A percentile compares a stretch with the other conserved stretches of the same genome.
Conservation (phyloP, 1,140 invertebrate genomes). For the Zaprionus africanus region DNA sequence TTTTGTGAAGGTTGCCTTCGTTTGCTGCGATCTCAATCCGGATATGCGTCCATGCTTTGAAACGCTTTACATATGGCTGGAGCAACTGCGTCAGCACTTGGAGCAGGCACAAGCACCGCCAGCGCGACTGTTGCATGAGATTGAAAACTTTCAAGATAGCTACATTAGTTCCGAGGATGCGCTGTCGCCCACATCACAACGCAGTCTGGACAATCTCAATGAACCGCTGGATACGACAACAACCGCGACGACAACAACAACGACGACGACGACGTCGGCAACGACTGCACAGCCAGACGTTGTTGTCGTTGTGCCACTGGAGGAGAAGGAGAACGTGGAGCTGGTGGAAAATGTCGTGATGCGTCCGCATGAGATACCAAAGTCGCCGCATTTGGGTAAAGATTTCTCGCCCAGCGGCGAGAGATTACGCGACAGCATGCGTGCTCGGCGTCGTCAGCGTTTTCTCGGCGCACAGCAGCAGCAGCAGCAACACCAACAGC, state of each 20-base stretch:
- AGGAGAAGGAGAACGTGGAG: slow-evolving; percentile 49
- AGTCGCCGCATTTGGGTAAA: slow-evolving; percentile 82
- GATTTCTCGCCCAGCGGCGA: slow-evolving; percentile 83
- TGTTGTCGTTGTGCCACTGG: not conserved
- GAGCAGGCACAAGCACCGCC: slow-evolving; percentile 87
- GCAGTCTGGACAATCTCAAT: slow-evolving; percentile 70
- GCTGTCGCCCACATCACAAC: slow-evolving; percentile 74
- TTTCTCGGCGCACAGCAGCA: slow-evolving; percentile 66
- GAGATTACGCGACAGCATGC: slow-evolving; percentile 77
- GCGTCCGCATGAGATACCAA: slow-evolving; percentile 75
- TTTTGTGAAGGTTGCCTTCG: slow-evolving; percentile 94
- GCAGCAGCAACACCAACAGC: slow-evolving; percentile 11
- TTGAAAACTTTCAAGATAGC: slow-evolving; percentile 87
- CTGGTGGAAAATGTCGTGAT: slow-evolving; percentile 57
- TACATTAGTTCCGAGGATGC: slow-evolving; percentile 76
- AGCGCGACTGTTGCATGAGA: slow-evolving; percentile 89
- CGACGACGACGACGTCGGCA: not conserved
- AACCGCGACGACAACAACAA: not conserved
- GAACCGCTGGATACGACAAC: not conserved
- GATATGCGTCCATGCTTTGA: slow-evolving; percentile 94
- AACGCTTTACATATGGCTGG: slow-evolving; percentile 93
- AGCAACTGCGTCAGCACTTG: slow-evolving; percentile 90
- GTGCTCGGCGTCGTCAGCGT: slow-evolving; percentile 73
- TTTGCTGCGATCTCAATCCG: slow-evolving; percentile 95
- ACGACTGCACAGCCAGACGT: not conserved